Base-by-base conservation (phyloP, 1,140 invertebrate genomes). In the Drosophila mayri region DNA sequence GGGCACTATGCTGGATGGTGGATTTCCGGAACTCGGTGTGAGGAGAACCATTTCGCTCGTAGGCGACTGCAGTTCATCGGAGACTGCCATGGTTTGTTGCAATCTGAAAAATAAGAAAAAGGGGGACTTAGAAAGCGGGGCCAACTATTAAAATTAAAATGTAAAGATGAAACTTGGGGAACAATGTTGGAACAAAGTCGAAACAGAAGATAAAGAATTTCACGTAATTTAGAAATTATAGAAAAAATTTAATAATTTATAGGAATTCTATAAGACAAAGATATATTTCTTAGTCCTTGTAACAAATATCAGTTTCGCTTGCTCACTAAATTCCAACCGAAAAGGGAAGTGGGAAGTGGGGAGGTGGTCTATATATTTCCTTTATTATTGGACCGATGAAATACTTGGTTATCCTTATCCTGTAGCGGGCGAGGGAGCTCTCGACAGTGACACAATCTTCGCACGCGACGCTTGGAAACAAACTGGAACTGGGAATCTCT, bases 11-110 rank as follows among this genome's bases (percentile, higher is more conserved):
- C 37, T 79, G 41, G 77, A 75, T 6, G 86, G 77, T 4, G 70
- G 68, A 18, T 80, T 85, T 12, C 90, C 90, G 1, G 71, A 73
- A 18, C 52, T 80, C 8, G 91, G 91, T 37, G 91, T 92, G 14
- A 92, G 81, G 7, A 92, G 61, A 16, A 92, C 86, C 76, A 92
- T 92, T 91, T 92, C 91, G 62, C 91, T 92, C n/a, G 90, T 78
- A 4, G 91, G 91, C 50, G 91, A 92, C 43, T 90, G 91, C 54
- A 92, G 44, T n/a, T 92, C 86, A 18, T 60, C 79, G 44, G 70
- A 40, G 43, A 52, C 71, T 18, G 74, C 46, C 91, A 92, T 92
- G 57, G 18, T 67, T 18, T 1, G 14, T 22, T 54, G 14, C 25
- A 25, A 55, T 2, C 52, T 55, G 14, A 2, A 38, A 38, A 2